Percentiles rank a stretch among this genome's conserved stretches.
Evolutionary conservation across 2,797 vertebrate genomes (phyloP).

Genomic region (Sebastes cheni): DNA sequence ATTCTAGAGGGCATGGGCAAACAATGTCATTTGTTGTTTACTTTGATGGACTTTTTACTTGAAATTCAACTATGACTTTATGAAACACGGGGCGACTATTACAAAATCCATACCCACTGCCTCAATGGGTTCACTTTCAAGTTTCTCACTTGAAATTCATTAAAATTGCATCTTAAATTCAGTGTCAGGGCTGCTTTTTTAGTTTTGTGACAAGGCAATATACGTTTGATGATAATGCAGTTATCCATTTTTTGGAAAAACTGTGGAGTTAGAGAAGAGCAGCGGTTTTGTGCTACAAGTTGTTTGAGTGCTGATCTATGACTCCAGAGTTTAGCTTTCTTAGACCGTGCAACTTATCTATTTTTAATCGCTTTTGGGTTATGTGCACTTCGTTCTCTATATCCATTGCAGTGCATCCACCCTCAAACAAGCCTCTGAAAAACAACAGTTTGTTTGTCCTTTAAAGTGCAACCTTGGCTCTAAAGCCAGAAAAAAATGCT

Average conservation of each 20-base stretch:
- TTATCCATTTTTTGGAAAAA: not conserved
- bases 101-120: not conserved
- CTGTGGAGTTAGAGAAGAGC: not conserved
- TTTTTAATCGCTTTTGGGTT: constrained; percentile 20
- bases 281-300: not conserved
- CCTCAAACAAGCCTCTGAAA: not conserved
- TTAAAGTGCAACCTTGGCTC: not conserved
- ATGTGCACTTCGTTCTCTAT: not conserved
- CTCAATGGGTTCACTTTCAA: not conserved
- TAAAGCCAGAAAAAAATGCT: not conserved
- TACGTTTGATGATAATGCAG: not conserved
- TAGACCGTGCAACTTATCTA: not conserved
- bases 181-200: not conserved
- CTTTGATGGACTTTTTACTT: not conserved
- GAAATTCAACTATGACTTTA: not conserved
- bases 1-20: not conserved
- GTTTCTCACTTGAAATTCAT: not conserved
- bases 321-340: constrained; percentile 4
- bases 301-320: not conserved
- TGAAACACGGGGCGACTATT: not conserved
- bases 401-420: not conserved
- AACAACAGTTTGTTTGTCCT: not conserved
- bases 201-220: not conserved
- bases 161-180: not conserved
- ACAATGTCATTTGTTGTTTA: not conserved